Evolutionary conservation across 2,113 vertebrate genomes (phyloP).

Genomic region (Notothenia rossii): DNA sequence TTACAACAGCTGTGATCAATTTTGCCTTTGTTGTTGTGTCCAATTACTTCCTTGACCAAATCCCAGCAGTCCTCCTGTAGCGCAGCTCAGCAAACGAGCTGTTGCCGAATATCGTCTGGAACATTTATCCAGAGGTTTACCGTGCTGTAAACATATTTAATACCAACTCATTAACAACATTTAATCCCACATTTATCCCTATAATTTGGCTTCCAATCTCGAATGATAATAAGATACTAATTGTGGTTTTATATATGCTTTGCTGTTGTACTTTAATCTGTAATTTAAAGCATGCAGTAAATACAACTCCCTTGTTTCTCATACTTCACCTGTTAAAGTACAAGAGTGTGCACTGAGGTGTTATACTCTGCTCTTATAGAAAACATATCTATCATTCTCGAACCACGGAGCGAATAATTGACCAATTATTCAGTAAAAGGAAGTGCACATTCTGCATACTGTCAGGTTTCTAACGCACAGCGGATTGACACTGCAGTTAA

Average conservation of each 20-base stretch:
- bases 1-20: slow-evolving; percentile 77
- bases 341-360: slow-evolving; percentile 39
- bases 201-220: slow-evolving; percentile 31
- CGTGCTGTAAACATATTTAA: slow-evolving; percentile 43
- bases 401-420: slow-evolving; percentile 74
- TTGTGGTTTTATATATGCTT: slow-evolving; percentile 19
- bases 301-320: slow-evolving; percentile 46
- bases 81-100: slow-evolving; percentile 59
- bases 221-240: slow-evolving; percentile 49
- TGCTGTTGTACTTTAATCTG: slow-evolving; percentile 14
- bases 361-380: slow-evolving; percentile 62
- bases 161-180: slow-evolving; percentile 48
- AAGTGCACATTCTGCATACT: slow-evolving; percentile 79
- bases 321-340: slow-evolving; percentile 57
- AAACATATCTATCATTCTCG: slow-evolving; percentile 77
- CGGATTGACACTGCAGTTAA: slow-evolving; percentile 52
- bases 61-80: slow-evolving; percentile 66
- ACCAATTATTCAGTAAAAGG: slow-evolving; percentile 78
- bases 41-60: slow-evolving; percentile 78
- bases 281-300: slow-evolving; percentile 33
- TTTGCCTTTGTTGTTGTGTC: slow-evolving; percentile 62
- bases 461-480: slow-evolving; percentile 63
- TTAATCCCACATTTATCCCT: slow-evolving; percentile 48
- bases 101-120: slow-evolving; percentile 49
- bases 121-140: slow-evolving; percentile 44